These are phyloP conservation scores for Papilio dardanus DNA, from an alignment of 1,140 invertebrate genomes.

Conservation along the genomic window DNA sequence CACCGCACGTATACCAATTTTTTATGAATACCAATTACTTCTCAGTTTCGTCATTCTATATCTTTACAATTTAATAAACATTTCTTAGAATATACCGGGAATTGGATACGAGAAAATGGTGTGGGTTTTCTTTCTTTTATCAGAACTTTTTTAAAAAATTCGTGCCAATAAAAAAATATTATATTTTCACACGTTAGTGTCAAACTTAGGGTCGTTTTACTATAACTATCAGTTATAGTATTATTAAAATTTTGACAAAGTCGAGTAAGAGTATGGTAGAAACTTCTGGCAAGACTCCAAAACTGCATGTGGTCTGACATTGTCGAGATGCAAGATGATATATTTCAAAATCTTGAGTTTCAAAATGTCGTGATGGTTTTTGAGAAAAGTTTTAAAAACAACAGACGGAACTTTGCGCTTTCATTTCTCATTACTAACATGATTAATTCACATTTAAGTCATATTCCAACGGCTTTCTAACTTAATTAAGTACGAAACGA, in stretches of 20 bases:
- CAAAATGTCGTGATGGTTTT: not conserved
- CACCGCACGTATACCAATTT: slow-evolving; percentile 13
- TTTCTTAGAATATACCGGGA: not conserved
- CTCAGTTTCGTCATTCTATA: not conserved
- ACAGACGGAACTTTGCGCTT: not conserved
- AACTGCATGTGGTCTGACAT: slow-evolving; percentile 5
- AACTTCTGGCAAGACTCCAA: not conserved
- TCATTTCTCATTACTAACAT: not conserved
- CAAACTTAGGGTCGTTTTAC: not conserved
- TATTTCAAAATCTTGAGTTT: slow-evolving; percentile 4
- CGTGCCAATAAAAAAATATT: no score
- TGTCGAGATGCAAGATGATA: slow-evolving; percentile 5
- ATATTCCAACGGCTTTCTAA: not conserved
- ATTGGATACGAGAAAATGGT: not conserved
- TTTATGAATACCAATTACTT: slow-evolving; percentile 2
- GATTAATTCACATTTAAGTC: not conserved
- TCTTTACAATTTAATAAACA: not conserved
- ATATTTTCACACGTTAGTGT: not conserved
- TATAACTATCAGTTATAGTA: not conserved
- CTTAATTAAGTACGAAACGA: not conserved
- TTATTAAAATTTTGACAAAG: slow-evolving; percentile 5
- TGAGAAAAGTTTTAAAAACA: not conserved
- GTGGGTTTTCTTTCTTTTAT: not conserved
- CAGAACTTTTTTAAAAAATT: not conserved
- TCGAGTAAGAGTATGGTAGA: not conserved